Evolutionary conservation across 2,888 invertebrate genomes (phyloP), one percentile per base, ranked within the genome.

Genomic region (Ptycholaimellus sp.): DNA sequence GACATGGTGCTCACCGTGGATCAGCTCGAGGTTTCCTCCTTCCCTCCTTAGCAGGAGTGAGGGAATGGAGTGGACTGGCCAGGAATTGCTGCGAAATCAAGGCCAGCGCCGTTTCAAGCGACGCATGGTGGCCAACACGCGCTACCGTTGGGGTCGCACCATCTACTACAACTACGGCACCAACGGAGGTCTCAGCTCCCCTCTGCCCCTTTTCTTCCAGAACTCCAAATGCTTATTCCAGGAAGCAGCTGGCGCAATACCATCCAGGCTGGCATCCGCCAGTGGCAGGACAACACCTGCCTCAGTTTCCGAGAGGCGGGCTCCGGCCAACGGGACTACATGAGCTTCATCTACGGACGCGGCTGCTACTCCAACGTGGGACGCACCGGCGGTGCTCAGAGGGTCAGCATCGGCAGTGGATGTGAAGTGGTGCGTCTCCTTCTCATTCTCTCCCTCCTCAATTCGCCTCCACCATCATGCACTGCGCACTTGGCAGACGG

Each of bases 381-480:
- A 22, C 40, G 48, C 18, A 47, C 46, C 11, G 54, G 54, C 4
- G 54, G 55, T 11, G 45, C 42, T 9, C 54, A 54, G 37, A 42
- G 48, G 31, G 46, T 54, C n/a, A 54, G 54, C 3, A 51, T 54
- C 38, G 54, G 54, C 5, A 46, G 45, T 32, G 54, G 55, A 22
- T 54, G 54, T 37, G 52, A 54, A 31, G 49, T 48, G 36, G 52
- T 54, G 20, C 25, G 40, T 29, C 18, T 30, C 9, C n/a, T 33
- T 20, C 3, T 22, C 11, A 2, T 22, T 9, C 13, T 2, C 3
- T 3, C 4, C 13, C 17, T 5, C 19, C 7, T 18, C 17, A 31
- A 1, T 30, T 9, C 16, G 6, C 14, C 6, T n/a, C 11, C 30
- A 30, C 11, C 11, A 33, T 7, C 13, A 21, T 19, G 9, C 23